Percentiles rank a stretch among this genome's conserved stretches.
Evolutionary conservation across 2,113 vertebrate genomes (phyloP).

Genomic region (Plecturocebus donacophilus): DNA sequence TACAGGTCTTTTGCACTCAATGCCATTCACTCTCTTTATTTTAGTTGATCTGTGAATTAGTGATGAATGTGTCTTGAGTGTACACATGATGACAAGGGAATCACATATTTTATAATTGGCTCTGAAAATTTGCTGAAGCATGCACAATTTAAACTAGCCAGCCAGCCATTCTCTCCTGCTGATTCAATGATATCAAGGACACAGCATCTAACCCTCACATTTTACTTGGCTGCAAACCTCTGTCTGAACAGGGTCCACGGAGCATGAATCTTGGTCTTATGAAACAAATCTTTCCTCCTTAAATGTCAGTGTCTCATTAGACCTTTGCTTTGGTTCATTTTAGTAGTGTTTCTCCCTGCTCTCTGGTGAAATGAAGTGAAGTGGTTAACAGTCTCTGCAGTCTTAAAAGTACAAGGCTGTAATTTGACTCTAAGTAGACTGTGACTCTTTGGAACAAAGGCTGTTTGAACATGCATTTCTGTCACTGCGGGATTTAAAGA

Average conservation of each 20-base stretch:
- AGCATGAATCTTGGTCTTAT: background rate
- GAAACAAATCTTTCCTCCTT: background rate
- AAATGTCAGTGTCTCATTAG: conserved; percentile 59
- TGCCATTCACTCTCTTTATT: conserved; percentile 27
- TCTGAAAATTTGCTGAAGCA: conserved; percentile 38
- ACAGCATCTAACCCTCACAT: background rate
- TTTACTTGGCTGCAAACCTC: conserved; percentile 1
- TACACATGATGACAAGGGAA: background rate
- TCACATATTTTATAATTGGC: conserved; percentile 52
- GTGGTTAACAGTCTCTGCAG: background rate
- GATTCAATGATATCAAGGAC: conserved; percentile 29
- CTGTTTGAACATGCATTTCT: background rate
- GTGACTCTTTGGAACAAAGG: background rate
- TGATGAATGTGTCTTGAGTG: background rate
- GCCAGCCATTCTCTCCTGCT: conserved; percentile 36
- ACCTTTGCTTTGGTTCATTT: conserved; percentile 37
- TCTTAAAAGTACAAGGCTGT: conserved; percentile 15
- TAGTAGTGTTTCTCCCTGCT: background rate
- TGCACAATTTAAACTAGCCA: conserved; percentile 55
- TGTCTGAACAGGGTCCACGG: background rate
- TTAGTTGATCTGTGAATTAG: conserved; percentile 61
- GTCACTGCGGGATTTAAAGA: conserved; percentile 23
- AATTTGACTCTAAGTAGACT: background rate
- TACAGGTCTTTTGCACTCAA: background rate
- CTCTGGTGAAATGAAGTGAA: conserved; percentile 42